Conservation (phyloP, 2,797 vertebrate genomes). For the Urophycis tenuis region DNA sequence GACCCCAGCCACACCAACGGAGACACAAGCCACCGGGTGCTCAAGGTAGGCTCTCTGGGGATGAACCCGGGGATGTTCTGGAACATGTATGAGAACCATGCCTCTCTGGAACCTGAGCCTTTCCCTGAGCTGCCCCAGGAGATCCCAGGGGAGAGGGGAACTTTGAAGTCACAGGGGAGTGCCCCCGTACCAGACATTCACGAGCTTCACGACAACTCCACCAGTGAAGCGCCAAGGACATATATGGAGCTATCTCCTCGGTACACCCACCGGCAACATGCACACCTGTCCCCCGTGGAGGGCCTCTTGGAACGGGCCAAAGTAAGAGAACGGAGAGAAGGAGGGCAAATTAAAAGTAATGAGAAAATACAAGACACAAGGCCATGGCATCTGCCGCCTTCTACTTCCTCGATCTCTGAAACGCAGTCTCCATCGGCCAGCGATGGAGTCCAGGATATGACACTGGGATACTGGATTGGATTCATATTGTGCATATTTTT, state of each 20-base stretch:
- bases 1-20: slow-evolving; percentile 10
- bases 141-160: slow-evolving; percentile 25
- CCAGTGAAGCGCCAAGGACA: not conserved
- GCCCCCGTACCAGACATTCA: slow-evolving; percentile 50
- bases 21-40: slow-evolving; percentile 44
- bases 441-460: slow-evolving; percentile 53
- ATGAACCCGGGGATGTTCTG: slow-evolving; percentile 48
- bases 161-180: slow-evolving; percentile 54
- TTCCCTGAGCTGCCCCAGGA: slow-evolving; percentile 47
- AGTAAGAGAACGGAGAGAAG: slow-evolving; percentile 38
- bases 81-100: slow-evolving; percentile 24
- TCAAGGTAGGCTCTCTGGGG: slow-evolving; percentile 57
- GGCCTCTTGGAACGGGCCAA: slow-evolving; percentile 62
- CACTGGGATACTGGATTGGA: too few relatives aligned
- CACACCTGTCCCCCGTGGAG: slow-evolving; percentile 46
- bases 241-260: slow-evolving; percentile 7
- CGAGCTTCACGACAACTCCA: not conserved
- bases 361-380: slow-evolving; percentile 2
- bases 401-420: slow-evolving; percentile 37
- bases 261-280: not conserved
- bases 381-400: slow-evolving; percentile 24
- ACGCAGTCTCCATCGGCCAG: too few relatives aligned
- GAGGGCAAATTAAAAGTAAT: slow-evolving; percentile 30
- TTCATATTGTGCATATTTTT: too few relatives aligned
- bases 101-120: slow-evolving; percentile 44